Evolutionary conservation across 2,888 invertebrate species (phyloP).

Genomic region (Ramazzottius varieornatus): DNA sequence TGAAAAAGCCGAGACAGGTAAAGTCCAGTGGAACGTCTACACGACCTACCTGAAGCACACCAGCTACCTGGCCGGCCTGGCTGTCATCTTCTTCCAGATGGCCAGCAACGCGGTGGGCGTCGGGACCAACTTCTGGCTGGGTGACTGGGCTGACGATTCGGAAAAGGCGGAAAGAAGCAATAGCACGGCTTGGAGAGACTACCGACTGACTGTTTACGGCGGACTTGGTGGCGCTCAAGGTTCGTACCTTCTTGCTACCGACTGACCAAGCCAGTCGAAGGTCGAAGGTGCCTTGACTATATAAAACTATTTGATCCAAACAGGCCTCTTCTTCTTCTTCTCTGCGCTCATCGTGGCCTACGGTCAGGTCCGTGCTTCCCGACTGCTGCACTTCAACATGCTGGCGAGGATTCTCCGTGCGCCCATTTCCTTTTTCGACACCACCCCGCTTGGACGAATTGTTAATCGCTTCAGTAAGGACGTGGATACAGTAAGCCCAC

Average conservation of each 20-base stretch:
- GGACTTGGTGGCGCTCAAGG: conserved; percentile 35
- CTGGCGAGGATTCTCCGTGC: conserved; percentile 18
- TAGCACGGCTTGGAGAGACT: conserved; percentile 28
- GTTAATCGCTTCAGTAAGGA: conserved; percentile 13
- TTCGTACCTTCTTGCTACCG: conserved; percentile 3
- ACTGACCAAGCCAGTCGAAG: not conserved
- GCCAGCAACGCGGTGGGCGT: not conserved
- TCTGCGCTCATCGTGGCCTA: conserved; percentile 10
- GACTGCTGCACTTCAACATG: conserved; percentile 7
- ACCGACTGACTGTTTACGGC: conserved; percentile 68
- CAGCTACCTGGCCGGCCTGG: not conserved
- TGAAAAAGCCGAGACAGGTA: not conserved
- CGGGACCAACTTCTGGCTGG: conserved; percentile 7
- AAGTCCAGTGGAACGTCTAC: not conserved
- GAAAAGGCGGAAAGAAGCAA: conserved; percentile 1
- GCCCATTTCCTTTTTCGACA: conserved; percentile 23
- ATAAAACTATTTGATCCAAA: not conserved
- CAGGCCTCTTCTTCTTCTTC: not conserved
- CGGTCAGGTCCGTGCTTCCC: conserved; percentile 7
- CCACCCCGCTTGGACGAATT: conserved; percentile 4
- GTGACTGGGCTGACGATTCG: conserved; percentile 6
- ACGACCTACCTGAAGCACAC: not conserved
- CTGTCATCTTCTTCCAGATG: not conserved
- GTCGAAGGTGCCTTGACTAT: not conserved
- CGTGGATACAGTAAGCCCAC: conserved; percentile 18